Conservation (phyloP, 2,888 invertebrate species). For the Drosophila aldrichi region DNA sequence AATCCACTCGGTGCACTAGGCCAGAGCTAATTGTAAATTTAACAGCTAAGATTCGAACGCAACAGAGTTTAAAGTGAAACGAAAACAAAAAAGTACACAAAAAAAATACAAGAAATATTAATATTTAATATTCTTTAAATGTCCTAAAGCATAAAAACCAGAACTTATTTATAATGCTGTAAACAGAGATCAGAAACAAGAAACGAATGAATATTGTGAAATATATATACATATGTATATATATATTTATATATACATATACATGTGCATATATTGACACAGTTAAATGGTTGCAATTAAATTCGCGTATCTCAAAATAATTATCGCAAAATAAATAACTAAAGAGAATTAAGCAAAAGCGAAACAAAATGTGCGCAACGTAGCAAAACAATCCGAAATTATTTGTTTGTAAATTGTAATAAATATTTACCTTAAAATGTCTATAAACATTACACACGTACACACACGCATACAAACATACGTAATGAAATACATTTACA, state of each 20-base stretch:
- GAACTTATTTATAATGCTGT: constrained; percentile 49
- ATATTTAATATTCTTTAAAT: constrained; percentile 76
- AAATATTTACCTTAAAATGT: constrained; percentile 52
- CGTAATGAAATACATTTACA: constrained; percentile 55
- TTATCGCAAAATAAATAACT: constrained; percentile 43
- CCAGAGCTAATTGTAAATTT: constrained; percentile 44
- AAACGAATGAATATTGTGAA: constrained; percentile 24
- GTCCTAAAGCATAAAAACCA: constrained; percentile 69
- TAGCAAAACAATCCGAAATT: constrained; percentile 44
- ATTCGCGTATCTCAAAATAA: constrained; percentile 60
- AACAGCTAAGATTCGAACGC: constrained; percentile 24
- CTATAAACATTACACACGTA: constrained; percentile 34
- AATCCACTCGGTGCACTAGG: constrained; percentile 53
- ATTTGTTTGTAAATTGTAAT: constrained; percentile 74
- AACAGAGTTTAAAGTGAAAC: constrained; percentile 31
- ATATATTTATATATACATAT: constrained; percentile 26
- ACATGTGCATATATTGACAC: constrained; percentile 37
- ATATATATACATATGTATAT: constrained; percentile 37
- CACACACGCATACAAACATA: constrained; percentile 34
- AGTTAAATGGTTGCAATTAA: constrained; percentile 67
- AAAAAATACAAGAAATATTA: constrained; percentile 72
- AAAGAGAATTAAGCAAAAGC: constrained; percentile 17
- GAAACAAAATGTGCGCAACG: constrained; percentile 40
- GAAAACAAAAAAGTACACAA: constrained; percentile 17
- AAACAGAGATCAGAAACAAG: constrained; percentile 26